Evolutionary conservation across 2,888 invertebrate species (phyloP).

Genomic region (Crocallis elinguaria): DNA sequence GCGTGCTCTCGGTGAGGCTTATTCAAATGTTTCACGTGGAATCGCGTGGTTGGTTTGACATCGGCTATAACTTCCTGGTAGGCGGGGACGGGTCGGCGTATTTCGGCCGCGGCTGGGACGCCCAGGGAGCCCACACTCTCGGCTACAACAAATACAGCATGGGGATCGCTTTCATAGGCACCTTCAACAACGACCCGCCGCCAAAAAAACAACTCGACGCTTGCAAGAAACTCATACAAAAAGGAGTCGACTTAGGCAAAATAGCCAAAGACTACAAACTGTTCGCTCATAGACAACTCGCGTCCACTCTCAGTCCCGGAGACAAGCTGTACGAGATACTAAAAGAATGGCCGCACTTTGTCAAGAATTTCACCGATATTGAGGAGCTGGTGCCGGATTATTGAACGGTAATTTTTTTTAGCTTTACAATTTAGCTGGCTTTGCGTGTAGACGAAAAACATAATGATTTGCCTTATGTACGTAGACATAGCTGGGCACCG

Average conservation of each 20-base stretch:
- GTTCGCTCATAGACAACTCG: constrained; percentile 87
- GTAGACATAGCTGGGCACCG: no score
- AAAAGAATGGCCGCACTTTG: constrained; percentile 88
- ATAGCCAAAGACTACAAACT: constrained; percentile 87
- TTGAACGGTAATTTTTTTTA: constrained; percentile 26
- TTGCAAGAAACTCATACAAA: constrained; percentile 84
- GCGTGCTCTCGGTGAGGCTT: constrained; percentile 84
- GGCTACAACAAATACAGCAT: constrained; percentile 88
- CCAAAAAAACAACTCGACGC: constrained; percentile 85
- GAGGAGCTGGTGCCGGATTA: constrained; percentile 58
- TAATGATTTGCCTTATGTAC: not conserved
- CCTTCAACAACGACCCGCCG: constrained; percentile 83
- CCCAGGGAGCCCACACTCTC: constrained; percentile 88
- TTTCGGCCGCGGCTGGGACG: constrained; percentile 90
- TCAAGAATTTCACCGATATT: constrained; percentile 57
- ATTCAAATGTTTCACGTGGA: constrained; percentile 90
- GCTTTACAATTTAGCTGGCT: not conserved
- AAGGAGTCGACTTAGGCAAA: constrained; percentile 86
- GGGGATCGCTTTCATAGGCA: constrained; percentile 90
- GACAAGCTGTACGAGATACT: constrained; percentile 86
- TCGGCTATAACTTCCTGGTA: constrained; percentile 91
- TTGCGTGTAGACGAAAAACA: not conserved
- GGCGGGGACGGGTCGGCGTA: constrained; percentile 92
- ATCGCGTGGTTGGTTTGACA: constrained; percentile 86
- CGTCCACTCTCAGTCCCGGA: constrained; percentile 88